phyloP scores from a whole-genome alignment of 2,797 vertebrate species.

The Lepus townsendii region DNA sequence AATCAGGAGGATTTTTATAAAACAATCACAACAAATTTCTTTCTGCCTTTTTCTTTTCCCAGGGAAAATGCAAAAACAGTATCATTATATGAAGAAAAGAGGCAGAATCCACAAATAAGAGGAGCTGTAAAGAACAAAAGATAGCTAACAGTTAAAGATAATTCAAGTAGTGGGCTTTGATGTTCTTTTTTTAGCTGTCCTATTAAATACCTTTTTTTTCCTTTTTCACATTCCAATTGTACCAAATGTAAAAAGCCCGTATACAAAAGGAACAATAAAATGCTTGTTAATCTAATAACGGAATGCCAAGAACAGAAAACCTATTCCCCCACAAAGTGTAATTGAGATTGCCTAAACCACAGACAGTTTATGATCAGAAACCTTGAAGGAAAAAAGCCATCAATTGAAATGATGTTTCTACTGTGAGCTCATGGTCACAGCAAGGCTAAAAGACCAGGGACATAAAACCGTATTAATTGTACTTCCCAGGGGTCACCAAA shows the following conservation, averaged over 20 bases:
- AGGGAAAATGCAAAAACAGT: constrained; percentile 67
- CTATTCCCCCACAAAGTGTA: constrained; percentile 62
- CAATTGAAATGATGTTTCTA: constrained; percentile 76
- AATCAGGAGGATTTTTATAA: constrained; percentile 53
- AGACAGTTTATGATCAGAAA: constrained; percentile 79
- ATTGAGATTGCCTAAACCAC: constrained; percentile 68
- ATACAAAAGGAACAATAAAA: constrained; percentile 80
- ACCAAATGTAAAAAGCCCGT: constrained; percentile 71
- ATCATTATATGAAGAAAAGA: constrained; percentile 60
- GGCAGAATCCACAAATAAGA: constrained; percentile 31
- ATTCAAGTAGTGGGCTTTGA: constrained; percentile 60
- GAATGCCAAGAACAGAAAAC: constrained; percentile 71
- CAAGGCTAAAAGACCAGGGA: constrained; percentile 68
- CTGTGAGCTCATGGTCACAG: constrained; percentile 72
- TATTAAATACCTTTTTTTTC: constrained; percentile 61
- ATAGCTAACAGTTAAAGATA: constrained; percentile 57
- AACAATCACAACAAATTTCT: constrained; percentile 61
- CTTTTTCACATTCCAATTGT: constrained; percentile 61
- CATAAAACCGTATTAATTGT: constrained; percentile 81
- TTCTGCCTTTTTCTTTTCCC: constrained; percentile 31
- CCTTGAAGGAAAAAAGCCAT: constrained; percentile 39
- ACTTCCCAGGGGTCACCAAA: constrained; percentile 77
- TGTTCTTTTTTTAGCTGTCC: constrained; percentile 65
- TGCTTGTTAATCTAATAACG: constrained; percentile 79
- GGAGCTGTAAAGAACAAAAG: constrained; percentile 65